These are phyloP conservation scores for Pagetopsis macropterus DNA, from an alignment of 2,797 vertebrate genomes.

Conservation along the genomic window DNA sequence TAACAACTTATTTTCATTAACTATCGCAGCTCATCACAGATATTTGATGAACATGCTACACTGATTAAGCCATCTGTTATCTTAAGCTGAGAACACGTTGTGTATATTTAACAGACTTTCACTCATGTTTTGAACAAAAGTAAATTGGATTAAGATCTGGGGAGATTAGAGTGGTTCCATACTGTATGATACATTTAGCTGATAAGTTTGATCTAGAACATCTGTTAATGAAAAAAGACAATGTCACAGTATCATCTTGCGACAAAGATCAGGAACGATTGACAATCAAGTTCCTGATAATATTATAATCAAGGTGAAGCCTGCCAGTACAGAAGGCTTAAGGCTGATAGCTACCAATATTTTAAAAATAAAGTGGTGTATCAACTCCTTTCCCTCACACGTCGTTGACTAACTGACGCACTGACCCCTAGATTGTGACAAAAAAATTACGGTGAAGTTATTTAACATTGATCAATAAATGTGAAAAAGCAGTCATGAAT, in stretches of 20 bases:
- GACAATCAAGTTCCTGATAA: conserved; percentile 2
- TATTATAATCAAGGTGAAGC: conserved; percentile 25
- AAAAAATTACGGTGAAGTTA: neutral
- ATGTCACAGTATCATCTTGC: conserved; percentile 29
- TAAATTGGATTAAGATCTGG: conserved; percentile 61
- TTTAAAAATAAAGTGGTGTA: neutral
- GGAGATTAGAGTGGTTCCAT: conserved; percentile 47
- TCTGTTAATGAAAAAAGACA: conserved; percentile 54
- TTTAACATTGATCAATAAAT: neutral
- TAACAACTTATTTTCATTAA: conserved; percentile 3
- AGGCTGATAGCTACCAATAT: neutral
- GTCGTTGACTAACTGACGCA: neutral
- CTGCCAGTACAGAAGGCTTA: neutral
- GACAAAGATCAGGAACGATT: conserved; percentile 36
- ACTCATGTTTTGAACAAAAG: conserved; percentile 35
- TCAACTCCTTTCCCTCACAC: neutral
- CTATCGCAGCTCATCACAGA: conserved; percentile 21
- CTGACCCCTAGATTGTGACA: neutral
- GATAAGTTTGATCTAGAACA: conserved; percentile 52
- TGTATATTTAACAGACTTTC: conserved; percentile 29
- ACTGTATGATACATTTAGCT: conserved; percentile 28
- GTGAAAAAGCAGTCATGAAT: neutral
- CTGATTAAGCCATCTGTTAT: conserved; percentile 45
- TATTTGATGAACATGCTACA: conserved; percentile 5
- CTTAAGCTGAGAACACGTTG: conserved; percentile 17